A percentile compares a stretch with the other conserved stretches of the same genome.
phyloP scores from a whole-genome alignment of 2,888 invertebrate genomes.

The Nomada fabriciana region DNA sequence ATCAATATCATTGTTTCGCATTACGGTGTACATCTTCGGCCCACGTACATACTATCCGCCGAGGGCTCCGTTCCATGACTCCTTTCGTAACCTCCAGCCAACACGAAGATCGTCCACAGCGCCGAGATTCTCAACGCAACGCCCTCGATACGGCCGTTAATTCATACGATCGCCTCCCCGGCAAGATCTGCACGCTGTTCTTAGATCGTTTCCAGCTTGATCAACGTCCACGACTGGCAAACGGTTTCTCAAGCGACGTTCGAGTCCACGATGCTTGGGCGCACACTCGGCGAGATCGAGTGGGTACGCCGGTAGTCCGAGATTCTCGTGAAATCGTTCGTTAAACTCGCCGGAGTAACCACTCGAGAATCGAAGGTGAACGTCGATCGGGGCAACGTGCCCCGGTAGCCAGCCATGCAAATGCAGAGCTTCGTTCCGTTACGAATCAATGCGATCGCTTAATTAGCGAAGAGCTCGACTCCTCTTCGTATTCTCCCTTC shows the following conservation, averaged over 20 bases:
- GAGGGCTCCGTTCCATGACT: conserved; percentile 20
- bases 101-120: conserved; percentile 28
- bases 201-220: background rate
- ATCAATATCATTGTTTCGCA: conserved; percentile 67
- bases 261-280: background rate
- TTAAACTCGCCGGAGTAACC: conserved; percentile 55
- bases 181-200: conserved; percentile 15
- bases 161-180: conserved; percentile 66
- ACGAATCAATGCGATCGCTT: conserved; percentile 74
- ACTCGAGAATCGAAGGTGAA: conserved; percentile 62
- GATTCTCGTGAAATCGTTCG: conserved; percentile 59
- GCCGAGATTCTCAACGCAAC: conserved; percentile 37
- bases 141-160: conserved; percentile 65
- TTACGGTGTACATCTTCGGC: conserved; percentile 41
- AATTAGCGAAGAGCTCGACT: conserved; percentile 69
- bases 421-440: conserved; percentile 65
- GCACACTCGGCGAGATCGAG: conserved; percentile 30
- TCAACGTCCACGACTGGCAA: background rate
- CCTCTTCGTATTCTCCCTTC: conserved; percentile 52
- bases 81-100: conserved; percentile 22
- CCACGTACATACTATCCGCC: conserved; percentile 46
- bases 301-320: conserved; percentile 43
- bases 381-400: conserved; percentile 50
- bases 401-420: conserved; percentile 65
- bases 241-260: background rate